These are phyloP conservation scores for Thereva nobilitata DNA, from an alignment of 2,888 invertebrate genomes.

Conservation along the genomic window DNA sequence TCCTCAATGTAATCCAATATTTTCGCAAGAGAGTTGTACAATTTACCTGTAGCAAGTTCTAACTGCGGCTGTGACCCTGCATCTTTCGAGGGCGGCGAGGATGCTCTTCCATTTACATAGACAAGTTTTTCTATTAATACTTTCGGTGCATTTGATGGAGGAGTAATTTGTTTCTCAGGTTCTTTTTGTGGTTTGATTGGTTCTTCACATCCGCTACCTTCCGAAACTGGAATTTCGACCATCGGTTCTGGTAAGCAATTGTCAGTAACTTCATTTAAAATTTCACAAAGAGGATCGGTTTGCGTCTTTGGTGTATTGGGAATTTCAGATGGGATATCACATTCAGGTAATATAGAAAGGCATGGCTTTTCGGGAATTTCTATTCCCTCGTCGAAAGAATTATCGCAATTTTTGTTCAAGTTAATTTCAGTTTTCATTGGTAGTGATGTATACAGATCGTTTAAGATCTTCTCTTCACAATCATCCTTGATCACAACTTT, in stretches of 20 bases:
- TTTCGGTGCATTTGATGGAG: neutral
- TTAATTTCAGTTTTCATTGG: too few relatives aligned
- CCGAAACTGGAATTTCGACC: neutral
- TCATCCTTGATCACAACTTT: neutral
- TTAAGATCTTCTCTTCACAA: neutral
- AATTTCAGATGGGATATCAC: neutral
- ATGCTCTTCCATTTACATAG: constrained; percentile 12
- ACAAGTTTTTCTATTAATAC: constrained; percentile 18
- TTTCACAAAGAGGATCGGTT: neutral
- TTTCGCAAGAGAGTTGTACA: neutral
- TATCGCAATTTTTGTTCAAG: neutral
- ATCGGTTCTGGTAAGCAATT: too few relatives aligned
- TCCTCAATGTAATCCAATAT: neutral
- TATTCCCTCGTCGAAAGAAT: neutral
- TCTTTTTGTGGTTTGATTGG: neutral
- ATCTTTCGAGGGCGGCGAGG: too few relatives aligned
- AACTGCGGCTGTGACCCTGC: too few relatives aligned
- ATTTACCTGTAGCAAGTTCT: too few relatives aligned
- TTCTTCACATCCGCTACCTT: neutral
- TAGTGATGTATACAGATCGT: too few relatives aligned
- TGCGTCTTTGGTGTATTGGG: neutral
- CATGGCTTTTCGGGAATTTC: too few relatives aligned
- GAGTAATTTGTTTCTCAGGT: neutral
- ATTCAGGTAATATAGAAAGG: too few relatives aligned
- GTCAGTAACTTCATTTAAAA: too few relatives aligned